phyloP scores from a whole-genome alignment of 2,888 invertebrate species.

The Notodonta dromedarius region DNA sequence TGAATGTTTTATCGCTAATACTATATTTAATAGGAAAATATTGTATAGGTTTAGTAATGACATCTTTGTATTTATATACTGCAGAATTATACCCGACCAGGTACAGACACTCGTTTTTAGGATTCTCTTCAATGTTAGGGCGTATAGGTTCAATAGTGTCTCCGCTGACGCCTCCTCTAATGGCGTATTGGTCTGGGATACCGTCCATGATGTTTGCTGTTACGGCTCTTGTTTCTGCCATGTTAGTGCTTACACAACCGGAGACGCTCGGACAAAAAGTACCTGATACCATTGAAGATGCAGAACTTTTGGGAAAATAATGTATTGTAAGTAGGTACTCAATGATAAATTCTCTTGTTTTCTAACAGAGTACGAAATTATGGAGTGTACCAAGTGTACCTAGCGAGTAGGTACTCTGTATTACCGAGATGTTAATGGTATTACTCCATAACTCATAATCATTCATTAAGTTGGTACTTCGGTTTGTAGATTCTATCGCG shows the following conservation, averaged over 20 bases:
- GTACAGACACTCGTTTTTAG: slow-evolving; percentile 87
- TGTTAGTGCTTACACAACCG: slow-evolving; percentile 71
- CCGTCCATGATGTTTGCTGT: slow-evolving; percentile 71
- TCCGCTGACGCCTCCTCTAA: slow-evolving; percentile 87
- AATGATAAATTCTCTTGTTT: too few relatives aligned
- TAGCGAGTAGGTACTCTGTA: too few relatives aligned
- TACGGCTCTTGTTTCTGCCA: slow-evolving; percentile 63
- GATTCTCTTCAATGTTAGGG: slow-evolving; percentile 89
- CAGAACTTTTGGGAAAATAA: slow-evolving; percentile 62
- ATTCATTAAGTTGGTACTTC: too few relatives aligned
- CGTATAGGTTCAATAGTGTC: slow-evolving; percentile 88
- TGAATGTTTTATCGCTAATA: slow-evolving; percentile 56
- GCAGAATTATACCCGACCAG: slow-evolving; percentile 90
- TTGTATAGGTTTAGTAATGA: slow-evolving; percentile 86
- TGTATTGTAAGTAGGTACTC: too few relatives aligned
- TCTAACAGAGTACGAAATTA: too few relatives aligned
- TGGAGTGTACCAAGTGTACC: too few relatives aligned
- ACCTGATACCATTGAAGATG: slow-evolving; percentile 77
- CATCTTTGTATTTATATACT: slow-evolving; percentile 87
- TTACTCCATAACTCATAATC: too few relatives aligned
- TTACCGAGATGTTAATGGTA: too few relatives aligned
- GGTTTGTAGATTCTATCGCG: too few relatives aligned
- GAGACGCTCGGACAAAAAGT: slow-evolving; percentile 70
- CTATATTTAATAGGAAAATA: slow-evolving; percentile 86
- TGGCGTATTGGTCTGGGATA: slow-evolving; percentile 74